A percentile compares a stretch with the other conserved stretches of the same genome.
These are phyloP conservation scores for Blomia tropicalis DNA, from an alignment of 2,888 invertebrate species.

Conservation along the genomic window DNA sequence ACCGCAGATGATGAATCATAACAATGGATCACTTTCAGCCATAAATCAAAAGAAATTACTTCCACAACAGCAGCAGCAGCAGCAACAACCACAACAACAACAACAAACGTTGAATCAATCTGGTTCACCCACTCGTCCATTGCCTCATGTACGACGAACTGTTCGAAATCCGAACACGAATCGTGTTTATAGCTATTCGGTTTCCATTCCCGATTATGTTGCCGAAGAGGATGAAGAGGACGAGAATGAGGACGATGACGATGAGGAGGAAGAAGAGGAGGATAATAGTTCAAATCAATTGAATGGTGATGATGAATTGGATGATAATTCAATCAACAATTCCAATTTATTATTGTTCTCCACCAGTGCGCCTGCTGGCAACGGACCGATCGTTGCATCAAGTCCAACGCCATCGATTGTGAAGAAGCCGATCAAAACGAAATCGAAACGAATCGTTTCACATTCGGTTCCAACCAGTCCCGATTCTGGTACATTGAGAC, in stretches of 20 bases:
- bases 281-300: no score
- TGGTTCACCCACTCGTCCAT: neutral
- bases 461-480: neutral
- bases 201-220: slow-evolving; percentile 10
- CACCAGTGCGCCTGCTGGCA: slow-evolving; percentile 5
- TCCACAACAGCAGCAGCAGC: neutral
- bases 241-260: neutral
- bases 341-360: neutral
- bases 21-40: neutral
- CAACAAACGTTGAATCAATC: neutral
- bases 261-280: neutral
- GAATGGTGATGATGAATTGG: neutral
- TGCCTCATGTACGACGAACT: slow-evolving; percentile 10
- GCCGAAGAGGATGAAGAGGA: slow-evolving; percentile 12
- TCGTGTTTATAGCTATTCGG: slow-evolving; percentile 14
- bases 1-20: no score
- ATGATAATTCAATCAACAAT: neutral
- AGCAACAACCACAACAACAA: neutral
- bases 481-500: neutral
- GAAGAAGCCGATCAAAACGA: slow-evolving; percentile 19
- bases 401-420: slow-evolving; percentile 23
- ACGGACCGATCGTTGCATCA: slow-evolving; percentile 15
- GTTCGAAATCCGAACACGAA: neutral
- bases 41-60: neutral
- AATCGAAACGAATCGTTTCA: neutral